phyloP scores from a whole-genome alignment of 2,113 vertebrate genomes.

The Marmota monax region DNA sequence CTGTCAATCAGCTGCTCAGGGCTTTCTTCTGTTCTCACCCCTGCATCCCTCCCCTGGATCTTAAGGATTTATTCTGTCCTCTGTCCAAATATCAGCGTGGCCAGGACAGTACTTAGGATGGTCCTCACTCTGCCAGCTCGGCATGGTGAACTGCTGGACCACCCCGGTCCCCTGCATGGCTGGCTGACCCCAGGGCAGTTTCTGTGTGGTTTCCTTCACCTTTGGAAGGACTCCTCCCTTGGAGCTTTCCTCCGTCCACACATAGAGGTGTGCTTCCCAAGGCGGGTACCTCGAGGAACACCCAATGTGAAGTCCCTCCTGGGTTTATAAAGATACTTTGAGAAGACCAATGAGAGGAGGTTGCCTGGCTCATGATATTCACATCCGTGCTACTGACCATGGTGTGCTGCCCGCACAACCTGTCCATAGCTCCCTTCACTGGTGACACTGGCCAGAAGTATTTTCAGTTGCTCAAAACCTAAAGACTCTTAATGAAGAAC shows the following conservation, averaged over 20 bases:
- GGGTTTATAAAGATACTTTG: not conserved
- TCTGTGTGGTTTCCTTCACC: not conserved
- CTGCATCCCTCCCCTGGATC: not conserved
- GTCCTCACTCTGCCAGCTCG: not conserved
- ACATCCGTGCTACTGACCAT: rapidly evolving
- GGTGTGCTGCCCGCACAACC: no score
- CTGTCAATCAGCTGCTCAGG: not conserved
- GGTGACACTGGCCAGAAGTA: not conserved
- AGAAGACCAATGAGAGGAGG: not conserved
- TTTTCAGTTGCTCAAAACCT: not conserved
- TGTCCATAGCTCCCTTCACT: not conserved
- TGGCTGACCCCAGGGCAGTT: not conserved
- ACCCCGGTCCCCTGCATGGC: rapidly evolving
- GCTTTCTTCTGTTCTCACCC: not conserved
- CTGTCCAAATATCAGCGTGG: not conserved
- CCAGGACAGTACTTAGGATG: not conserved
- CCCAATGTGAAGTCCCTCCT: not conserved
- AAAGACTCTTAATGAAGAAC: not conserved
- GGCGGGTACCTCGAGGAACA: not conserved
- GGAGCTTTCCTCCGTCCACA: not conserved
- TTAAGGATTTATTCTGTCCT: not conserved
- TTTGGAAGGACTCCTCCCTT: not conserved
- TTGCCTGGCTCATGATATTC: not conserved
- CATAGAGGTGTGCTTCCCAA: not conserved
- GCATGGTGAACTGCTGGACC: not conserved